phyloP scores from a whole-genome alignment of 1,140 invertebrate genomes.

The Limonius californicus region DNA sequence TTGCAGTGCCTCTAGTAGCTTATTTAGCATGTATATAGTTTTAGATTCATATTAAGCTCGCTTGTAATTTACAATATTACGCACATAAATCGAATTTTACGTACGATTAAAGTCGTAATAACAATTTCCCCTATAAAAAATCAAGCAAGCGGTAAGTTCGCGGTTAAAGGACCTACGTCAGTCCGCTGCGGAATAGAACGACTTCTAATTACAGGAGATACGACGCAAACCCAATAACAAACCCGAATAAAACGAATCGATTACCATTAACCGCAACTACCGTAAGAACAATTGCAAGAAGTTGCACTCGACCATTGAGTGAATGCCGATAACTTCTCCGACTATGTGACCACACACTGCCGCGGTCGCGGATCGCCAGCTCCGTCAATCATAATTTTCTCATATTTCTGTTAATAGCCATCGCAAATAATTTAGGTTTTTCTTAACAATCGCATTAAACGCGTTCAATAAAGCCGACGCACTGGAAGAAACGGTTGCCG shows the following conservation, averaged over 20 bases:
- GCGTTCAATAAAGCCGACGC: background rate
- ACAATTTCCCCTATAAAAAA: background rate
- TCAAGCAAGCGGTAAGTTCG: background rate
- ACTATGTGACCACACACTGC: background rate
- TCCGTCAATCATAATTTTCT: slow-evolving; percentile 7
- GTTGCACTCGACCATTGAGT: too few relatives aligned
- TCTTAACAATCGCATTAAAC: background rate
- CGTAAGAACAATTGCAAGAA: slow-evolving; percentile 27
- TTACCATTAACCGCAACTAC: slow-evolving; percentile 35
- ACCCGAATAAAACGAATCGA: slow-evolving; percentile 30
- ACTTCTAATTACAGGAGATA: slow-evolving; percentile 18
- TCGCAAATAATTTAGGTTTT: background rate
- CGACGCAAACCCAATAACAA: background rate
- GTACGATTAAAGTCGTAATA: background rate
- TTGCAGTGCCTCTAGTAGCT: too few relatives aligned
- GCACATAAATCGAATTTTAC: background rate
- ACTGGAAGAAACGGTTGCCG: too few relatives aligned
- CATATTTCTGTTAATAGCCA: slow-evolving; percentile 6
- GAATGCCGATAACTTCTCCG: background rate
- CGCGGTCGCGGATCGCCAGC: slow-evolving; percentile 5
- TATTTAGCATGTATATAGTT: too few relatives aligned
- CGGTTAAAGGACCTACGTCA: background rate
- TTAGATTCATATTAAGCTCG: too few relatives aligned
- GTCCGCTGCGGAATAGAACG: background rate
- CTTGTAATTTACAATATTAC: too few relatives aligned